A percentile compares a stretch with the other conserved stretches of the same genome.
Conservation (phyloP, 2,797 vertebrate genomes). For the Clarias fuscus region DNA sequence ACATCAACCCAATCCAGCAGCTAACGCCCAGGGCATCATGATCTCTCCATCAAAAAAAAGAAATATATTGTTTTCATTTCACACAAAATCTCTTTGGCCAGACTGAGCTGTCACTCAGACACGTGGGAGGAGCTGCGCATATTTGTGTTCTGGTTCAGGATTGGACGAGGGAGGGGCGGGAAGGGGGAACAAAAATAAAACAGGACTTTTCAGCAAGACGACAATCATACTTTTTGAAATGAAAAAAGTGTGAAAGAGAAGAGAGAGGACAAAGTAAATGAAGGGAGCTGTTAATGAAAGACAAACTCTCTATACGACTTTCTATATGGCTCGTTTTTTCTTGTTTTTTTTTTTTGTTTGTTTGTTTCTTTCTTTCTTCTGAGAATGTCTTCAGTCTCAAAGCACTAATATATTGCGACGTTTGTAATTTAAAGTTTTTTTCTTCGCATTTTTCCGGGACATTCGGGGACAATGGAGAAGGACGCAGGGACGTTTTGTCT, state of each 20-base stretch:
- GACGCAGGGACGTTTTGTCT: slow-evolving; percentile 25
- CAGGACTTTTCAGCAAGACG: slow-evolving; percentile 70
- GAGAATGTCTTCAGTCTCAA: slow-evolving; percentile 63
- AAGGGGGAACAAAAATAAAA: slow-evolving; percentile 66
- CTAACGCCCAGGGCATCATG: background rate
- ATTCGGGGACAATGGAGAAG: slow-evolving; percentile 58
- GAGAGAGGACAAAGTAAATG: slow-evolving; percentile 60
- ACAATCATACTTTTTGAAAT: slow-evolving; percentile 75
- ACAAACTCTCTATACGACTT: slow-evolving; percentile 65
- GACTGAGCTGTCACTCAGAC: slow-evolving; percentile 14
- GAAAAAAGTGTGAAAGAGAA: slow-evolving; percentile 53
- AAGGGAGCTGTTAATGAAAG: slow-evolving; percentile 61
- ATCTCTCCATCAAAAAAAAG: background rate
- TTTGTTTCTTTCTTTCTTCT: slow-evolving; percentile 51
- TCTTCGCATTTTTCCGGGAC: slow-evolving; percentile 64
- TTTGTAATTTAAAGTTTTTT: slow-evolving; percentile 64
- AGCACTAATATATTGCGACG: slow-evolving; percentile 71
- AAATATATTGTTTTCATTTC: background rate
- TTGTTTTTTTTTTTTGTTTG: slow-evolving; percentile 25
- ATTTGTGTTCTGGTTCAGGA: slow-evolving; percentile 58
- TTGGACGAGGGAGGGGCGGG: slow-evolving; percentile 63
- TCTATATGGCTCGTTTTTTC: slow-evolving; percentile 62
- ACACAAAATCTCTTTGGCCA: background rate
- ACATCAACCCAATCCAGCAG: slow-evolving; percentile 1
- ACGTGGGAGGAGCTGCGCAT: background rate